Conservation (phyloP, 53 echinoderm and acorn worm species). For the Apostichopus leukothele region DNA sequence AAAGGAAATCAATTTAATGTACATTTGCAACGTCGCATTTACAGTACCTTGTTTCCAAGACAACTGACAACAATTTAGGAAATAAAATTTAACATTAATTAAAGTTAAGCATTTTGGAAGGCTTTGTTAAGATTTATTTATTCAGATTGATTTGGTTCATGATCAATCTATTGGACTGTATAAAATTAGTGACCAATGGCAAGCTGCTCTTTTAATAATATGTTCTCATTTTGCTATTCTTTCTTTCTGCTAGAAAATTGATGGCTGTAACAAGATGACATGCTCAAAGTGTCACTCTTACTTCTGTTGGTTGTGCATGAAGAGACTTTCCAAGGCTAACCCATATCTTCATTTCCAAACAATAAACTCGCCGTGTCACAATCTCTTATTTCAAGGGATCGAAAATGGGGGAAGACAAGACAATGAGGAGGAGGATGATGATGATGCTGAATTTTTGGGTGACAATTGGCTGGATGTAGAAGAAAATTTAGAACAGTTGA, state of each 20-base stretch:
- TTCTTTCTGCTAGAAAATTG: conserved; percentile 74
- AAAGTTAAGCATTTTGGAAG: too few species aligned
- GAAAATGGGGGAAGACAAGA: neutral
- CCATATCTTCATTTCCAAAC: conserved; percentile 81
- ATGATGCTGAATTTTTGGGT: conserved; percentile 12
- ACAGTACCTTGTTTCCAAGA: too few species aligned
- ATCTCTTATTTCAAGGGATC: conserved; percentile 71
- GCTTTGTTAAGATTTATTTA: too few species aligned
- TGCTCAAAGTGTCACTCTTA: conserved; percentile 83
- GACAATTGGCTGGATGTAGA: conserved; percentile 37
- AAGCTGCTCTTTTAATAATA: too few species aligned
- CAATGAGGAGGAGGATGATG: conserved; percentile 42
- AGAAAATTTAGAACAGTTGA: conserved; percentile 26
- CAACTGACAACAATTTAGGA: too few species aligned
- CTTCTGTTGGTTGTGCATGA: conserved; percentile 93
- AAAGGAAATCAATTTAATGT: too few species aligned
- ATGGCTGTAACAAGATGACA: conserved; percentile 97
- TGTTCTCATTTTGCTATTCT: too few species aligned
- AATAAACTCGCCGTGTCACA: conserved; percentile 62
- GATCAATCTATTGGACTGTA: too few species aligned
- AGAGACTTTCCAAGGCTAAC: conserved; percentile 57
- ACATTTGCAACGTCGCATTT: too few species aligned
- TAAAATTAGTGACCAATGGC: too few species aligned
- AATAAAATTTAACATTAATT: too few species aligned
- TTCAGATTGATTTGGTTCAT: too few species aligned